These are phyloP conservation scores for Drosophila limbata DNA, from an alignment of 2,888 invertebrate species.

Conservation along the genomic window DNA sequence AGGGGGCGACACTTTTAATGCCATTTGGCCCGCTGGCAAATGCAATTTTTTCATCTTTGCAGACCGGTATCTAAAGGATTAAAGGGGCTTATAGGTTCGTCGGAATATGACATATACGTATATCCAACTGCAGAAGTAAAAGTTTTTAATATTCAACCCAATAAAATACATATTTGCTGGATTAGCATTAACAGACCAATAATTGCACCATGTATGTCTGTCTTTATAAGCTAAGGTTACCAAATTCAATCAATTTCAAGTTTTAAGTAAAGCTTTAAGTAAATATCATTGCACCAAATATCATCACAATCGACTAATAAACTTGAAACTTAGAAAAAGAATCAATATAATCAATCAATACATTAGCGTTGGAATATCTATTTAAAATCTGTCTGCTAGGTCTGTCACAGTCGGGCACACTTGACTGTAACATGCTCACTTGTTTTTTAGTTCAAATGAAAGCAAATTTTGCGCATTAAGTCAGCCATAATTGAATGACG, in stretches of 20 bases:
- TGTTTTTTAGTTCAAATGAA: constrained; percentile 47
- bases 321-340: not conserved
- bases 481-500: constrained; percentile 75
- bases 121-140: too few relatives aligned
- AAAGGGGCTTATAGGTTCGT: not conserved
- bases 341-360: too few relatives aligned
- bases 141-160: too few relatives aligned
- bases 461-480: constrained; percentile 69
- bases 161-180: too few relatives aligned
- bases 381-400: not conserved
- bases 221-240: too few relatives aligned
- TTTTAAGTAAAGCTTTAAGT: too few relatives aligned
- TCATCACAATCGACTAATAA: not conserved
- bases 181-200: too few relatives aligned
- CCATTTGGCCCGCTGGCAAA: constrained; percentile 45
- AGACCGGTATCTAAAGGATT: not conserved
- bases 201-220: too few relatives aligned
- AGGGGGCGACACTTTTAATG: constrained; percentile 44
- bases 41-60: constrained; percentile 34
- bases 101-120: too few relatives aligned
- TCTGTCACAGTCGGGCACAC: not conserved
- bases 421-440: not conserved
- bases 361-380: too few relatives aligned
- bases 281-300: too few relatives aligned
- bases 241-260: too few relatives aligned